Percentiles rank a stretch among this genome's conserved stretches.
Evolutionary conservation across 2,113 vertebrate species (phyloP).

Genomic region (Callipepla californica): DNA sequence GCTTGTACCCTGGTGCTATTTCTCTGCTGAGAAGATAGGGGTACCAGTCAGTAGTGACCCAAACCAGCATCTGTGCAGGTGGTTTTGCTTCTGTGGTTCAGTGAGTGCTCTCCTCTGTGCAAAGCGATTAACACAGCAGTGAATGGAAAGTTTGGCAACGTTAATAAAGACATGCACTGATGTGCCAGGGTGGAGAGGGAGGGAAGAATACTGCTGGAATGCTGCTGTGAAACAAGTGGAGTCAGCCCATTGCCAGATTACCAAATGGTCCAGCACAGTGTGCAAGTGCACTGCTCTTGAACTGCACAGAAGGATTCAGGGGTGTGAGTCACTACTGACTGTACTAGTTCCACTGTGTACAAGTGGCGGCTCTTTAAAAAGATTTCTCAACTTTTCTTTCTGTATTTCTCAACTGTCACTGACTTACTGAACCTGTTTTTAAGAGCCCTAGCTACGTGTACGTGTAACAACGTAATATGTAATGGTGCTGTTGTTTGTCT

Average conservation of each 20-base stretch:
- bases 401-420: background rate
- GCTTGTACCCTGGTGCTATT: constrained; percentile 73
- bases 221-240: background rate
- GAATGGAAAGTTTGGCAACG: background rate
- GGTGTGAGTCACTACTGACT: constrained; percentile 34
- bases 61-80: background rate
- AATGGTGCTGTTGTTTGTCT: constrained; percentile 6
- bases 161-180: background rate
- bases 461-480: background rate
- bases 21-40: constrained; percentile 65
- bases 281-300: rapidly evolving
- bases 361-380: background rate
- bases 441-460: background rate
- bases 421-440: background rate
- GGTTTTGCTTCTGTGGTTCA: background rate
- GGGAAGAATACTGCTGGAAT: background rate
- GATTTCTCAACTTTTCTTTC: background rate
- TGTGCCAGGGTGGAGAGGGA: constrained; percentile 15
- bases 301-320: background rate
- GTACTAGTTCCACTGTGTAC: background rate
- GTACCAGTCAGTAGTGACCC: constrained; percentile 62
- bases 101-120: background rate
- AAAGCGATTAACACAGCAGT: background rate
- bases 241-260: background rate
- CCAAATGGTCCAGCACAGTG: rapidly evolving